Evolutionary conservation across 1,140 invertebrate species (phyloP).

Genomic region (Harpegnathos saltator): DNA sequence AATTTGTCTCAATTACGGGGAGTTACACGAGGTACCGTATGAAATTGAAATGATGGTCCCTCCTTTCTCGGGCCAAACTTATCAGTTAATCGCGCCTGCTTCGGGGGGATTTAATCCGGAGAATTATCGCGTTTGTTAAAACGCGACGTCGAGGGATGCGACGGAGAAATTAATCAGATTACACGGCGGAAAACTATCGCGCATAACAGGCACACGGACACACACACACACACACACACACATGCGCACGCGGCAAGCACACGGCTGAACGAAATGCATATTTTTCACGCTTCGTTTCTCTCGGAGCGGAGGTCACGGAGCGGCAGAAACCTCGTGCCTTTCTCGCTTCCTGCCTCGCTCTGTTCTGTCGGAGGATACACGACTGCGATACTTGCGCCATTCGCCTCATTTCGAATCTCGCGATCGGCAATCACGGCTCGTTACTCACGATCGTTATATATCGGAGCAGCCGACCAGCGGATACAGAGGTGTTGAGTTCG

Average conservation of each 20-base stretch:
- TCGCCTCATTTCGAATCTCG: conserved; percentile 44
- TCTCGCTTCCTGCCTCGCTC: conserved; percentile 39
- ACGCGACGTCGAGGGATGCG: not conserved
- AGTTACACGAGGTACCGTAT: no score
- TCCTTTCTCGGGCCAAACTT: no score
- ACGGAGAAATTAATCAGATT: conserved; percentile 30
- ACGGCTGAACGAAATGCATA: conserved; percentile 49
- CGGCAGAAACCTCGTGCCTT: conserved; percentile 5
- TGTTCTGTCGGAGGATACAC: not conserved
- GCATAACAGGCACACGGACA: no score
- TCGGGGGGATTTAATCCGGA: not conserved
- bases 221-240: no score
- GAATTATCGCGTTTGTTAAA: conserved; percentile 23
- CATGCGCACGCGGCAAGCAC: conserved; percentile 26
- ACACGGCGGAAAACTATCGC: not conserved
- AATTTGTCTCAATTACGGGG: no score
- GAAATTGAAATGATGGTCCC: no score
- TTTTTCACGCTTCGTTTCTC: conserved; percentile 61
- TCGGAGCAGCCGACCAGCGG: not conserved
- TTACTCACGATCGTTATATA: conserved; percentile 29
- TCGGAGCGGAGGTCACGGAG: not conserved
- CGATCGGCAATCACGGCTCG: conserved; percentile 26
- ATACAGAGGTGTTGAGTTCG: conserved; percentile 28
- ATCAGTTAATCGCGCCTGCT: no score
- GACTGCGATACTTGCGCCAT: conserved; percentile 4